phyloP scores from a whole-genome alignment of 1,140 invertebrate genomes.

The Bacillus rossius region DNA sequence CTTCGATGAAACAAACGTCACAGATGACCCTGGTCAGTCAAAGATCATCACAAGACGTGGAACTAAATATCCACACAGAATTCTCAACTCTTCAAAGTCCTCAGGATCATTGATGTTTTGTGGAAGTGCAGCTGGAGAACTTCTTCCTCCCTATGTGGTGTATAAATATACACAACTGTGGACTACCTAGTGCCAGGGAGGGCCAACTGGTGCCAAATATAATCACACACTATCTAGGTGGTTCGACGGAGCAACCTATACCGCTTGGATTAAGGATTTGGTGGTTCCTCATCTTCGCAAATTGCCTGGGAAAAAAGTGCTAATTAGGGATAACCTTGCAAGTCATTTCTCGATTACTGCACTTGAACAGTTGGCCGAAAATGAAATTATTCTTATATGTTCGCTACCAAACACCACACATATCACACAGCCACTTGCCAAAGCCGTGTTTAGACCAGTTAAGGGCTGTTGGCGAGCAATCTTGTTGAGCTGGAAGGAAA shows the following conservation, averaged over 20 bases:
- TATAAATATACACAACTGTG: slow-evolving; percentile 23
- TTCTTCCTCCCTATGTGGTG: slow-evolving; percentile 25
- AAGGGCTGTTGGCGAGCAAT: background rate
- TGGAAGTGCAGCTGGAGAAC: slow-evolving; percentile 28
- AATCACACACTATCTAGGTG: slow-evolving; percentile 26
- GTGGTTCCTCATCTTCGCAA: slow-evolving; percentile 14
- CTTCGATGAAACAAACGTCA: slow-evolving; percentile 43
- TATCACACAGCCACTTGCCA: slow-evolving; percentile 22
- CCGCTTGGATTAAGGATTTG: slow-evolving; percentile 24
- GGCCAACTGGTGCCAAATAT: slow-evolving; percentile 20
- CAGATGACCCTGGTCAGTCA: slow-evolving; percentile 35
- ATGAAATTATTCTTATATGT: slow-evolving; percentile 17
- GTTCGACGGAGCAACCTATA: slow-evolving; percentile 25
- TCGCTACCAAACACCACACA: slow-evolving; percentile 21
- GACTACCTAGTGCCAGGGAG: slow-evolving; percentile 23
- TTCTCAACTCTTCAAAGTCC: slow-evolving; percentile 35
- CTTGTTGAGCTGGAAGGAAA: slow-evolving; percentile 1
- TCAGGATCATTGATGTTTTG: slow-evolving; percentile 37
- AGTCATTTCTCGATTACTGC: background rate
- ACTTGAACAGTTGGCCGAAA: slow-evolving; percentile 29
- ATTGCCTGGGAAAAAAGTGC: slow-evolving; percentile 14
- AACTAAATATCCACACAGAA: slow-evolving; percentile 33
- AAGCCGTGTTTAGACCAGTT: slow-evolving; percentile 3
- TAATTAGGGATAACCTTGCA: slow-evolving; percentile 20
- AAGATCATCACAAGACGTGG: slow-evolving; percentile 28